These are phyloP conservation scores for Bubo blakistoni DNA, from an alignment of 2,113 vertebrate species.

Conservation along the genomic window DNA sequence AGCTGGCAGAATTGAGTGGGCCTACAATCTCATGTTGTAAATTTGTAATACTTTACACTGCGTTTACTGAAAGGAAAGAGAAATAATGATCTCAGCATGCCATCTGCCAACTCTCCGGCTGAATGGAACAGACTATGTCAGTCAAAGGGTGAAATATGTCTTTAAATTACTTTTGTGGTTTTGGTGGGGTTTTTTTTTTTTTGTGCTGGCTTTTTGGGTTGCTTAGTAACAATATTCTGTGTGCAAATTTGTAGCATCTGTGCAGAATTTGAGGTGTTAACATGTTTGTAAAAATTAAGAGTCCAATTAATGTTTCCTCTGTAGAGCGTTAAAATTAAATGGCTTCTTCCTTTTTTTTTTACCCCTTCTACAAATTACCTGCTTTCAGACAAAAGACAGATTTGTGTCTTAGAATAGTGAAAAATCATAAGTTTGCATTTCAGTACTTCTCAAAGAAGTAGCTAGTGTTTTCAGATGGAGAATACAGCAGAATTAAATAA, in stretches of 20 bases:
- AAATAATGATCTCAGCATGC: conserved; percentile 7
- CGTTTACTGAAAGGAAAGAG: not conserved
- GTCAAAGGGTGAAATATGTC: not conserved
- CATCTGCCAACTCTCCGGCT: conserved; percentile 7
- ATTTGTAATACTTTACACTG: not conserved
- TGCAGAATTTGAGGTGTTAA: not conserved
- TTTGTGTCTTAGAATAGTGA: not conserved
- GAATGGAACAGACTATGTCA: conserved; percentile 4
- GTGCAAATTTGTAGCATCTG: not conserved
- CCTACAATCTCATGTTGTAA: not conserved
- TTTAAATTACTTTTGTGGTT: not conserved
- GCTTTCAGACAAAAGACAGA: not conserved
- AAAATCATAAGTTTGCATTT: not conserved
- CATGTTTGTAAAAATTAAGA: not conserved
- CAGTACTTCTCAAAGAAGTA: not conserved
- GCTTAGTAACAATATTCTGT: not conserved
- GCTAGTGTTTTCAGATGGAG: not conserved
- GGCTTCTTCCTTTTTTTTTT: not conserved
- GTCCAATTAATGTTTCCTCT: not conserved
- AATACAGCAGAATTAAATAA: not conserved
- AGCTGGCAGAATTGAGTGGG: not conserved
- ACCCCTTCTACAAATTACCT: not conserved
- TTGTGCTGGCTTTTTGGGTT: not conserved
- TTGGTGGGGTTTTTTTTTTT: not conserved
- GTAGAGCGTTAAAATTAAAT: not conserved